Evolutionary conservation across 2,797 vertebrate species (phyloP).

Genomic region (Nannoperca obscura): DNA sequence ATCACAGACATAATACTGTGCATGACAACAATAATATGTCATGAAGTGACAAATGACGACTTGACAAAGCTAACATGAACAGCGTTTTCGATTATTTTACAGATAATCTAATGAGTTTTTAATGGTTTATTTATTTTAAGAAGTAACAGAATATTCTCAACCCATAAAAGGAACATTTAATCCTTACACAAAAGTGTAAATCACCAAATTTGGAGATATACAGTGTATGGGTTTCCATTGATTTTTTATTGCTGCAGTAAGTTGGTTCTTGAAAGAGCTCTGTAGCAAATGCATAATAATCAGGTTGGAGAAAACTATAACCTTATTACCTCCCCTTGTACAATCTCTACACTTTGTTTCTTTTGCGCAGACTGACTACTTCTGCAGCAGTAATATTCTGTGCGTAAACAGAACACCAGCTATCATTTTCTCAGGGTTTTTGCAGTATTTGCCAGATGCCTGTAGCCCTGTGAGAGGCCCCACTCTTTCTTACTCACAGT

Average conservation of each 20-base stretch:
- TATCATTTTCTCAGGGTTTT: not conserved
- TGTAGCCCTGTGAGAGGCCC: not conserved
- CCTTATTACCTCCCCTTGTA: too few relatives aligned
- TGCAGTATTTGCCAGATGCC: constrained; percentile 10
- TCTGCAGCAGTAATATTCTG: not conserved
- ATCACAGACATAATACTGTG: not conserved
- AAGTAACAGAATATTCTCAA: not conserved
- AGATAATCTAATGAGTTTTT: not conserved
- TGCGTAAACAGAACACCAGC: too few relatives aligned
- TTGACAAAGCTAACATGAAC: not conserved
- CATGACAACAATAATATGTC: not conserved
- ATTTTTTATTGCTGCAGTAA: not conserved
- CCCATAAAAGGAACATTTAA: not conserved
- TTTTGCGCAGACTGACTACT: too few relatives aligned
- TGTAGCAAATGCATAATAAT: too few relatives aligned
- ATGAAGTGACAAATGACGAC: not conserved
- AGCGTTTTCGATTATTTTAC: not conserved
- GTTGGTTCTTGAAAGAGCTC: too few relatives aligned
- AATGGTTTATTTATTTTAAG: not conserved
- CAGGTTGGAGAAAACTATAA: too few relatives aligned
- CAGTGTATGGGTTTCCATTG: not conserved
- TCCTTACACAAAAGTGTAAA: not conserved
- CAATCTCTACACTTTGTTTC: too few relatives aligned
- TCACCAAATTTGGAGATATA: not conserved
- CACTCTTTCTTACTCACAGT: constrained; percentile 43